Base-by-base conservation (phyloP, 2,797 vertebrate species). In the Cygnus olor region DNA sequence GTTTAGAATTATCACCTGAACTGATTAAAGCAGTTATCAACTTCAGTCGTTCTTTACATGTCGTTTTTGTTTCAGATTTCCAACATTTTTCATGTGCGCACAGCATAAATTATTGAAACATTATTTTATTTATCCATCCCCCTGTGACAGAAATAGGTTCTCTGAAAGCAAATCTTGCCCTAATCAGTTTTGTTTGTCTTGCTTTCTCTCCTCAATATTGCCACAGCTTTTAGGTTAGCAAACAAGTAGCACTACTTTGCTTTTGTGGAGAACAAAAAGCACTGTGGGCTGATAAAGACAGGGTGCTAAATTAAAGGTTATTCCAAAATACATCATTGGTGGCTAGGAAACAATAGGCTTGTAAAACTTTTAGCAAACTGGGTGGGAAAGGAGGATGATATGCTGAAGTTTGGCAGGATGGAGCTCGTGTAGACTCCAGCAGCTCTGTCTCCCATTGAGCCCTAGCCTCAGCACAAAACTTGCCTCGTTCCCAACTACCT, bases 31-130 rank as follows among this genome's bases (percentile, higher is more conserved):
- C 28, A 2, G 90, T 94, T 92, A 86, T 89, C 97, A 96, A 82
- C 96, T 95, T 90, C 70, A 69, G 94, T 86, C 91, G 63, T 89
- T 97, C 93, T 94, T 95, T 91, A 86, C 61, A 66, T 42, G 91
- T 92, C 19, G 2, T 63, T 96, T 97, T 95, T 76, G 56, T 94
- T 96, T 94, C 95, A 85, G 95, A 74, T 96, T 94, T 95, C 84
- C 96, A 86, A 14, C 61, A 90, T 91, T 95, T 89, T 96, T 93
- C 28, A 53, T 70, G 61, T 79, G 93, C 24, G 5, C 60, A n/a
- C 90, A 4, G 85, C 96, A 98, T 98, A 96, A 97, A 97, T 98
- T 97, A 98, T 97, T 97, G 98, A 98, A 97, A 95, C 77, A 63
- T 96, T 97, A 97, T 97, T 97, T 97, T 97, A 97, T 97, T 98